Conservation (phyloP, 2,113 vertebrate species). For the Microcebus griseorufus region DNA sequence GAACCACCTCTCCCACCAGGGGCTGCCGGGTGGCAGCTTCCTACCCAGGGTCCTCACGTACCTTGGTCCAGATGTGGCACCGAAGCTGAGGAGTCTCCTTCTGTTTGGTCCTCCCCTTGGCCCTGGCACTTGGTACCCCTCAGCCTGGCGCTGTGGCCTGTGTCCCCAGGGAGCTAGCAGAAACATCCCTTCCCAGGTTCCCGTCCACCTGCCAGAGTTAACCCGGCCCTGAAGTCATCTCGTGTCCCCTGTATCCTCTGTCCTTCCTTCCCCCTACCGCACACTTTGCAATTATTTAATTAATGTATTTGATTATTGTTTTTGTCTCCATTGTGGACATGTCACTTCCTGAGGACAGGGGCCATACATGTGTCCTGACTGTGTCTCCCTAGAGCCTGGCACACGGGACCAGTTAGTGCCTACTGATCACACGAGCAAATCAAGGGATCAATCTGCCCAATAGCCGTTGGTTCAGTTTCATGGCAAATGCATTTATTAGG, state of each 20-base stretch:
- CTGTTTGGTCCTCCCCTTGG: neutral
- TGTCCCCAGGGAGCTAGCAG: too few species aligned
- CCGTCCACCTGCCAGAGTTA: neutral
- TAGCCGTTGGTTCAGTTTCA: neutral
- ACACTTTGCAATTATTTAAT: neutral
- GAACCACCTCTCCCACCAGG: neutral
- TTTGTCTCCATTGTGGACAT: neutral
- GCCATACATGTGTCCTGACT: neutral
- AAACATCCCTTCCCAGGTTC: neutral
- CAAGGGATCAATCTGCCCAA: rapidly evolving
- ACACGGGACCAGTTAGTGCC: rapidly evolving
- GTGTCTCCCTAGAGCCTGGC: neutral
- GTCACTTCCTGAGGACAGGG: neutral
- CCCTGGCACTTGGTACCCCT: neutral
- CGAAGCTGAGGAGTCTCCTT: too few species aligned
- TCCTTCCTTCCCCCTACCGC: neutral
- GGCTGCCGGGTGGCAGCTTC: neutral
- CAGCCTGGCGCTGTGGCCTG: neutral
- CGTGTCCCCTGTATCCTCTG: too few species aligned
- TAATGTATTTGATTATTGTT: too few species aligned
- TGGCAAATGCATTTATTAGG: rapidly evolving
- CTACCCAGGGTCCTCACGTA: too few species aligned
- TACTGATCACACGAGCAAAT: too few species aligned
- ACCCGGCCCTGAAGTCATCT: too few species aligned
- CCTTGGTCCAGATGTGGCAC: too few species aligned